These are phyloP conservation scores for Pachypanchax playfairii DNA, from an alignment of 2,113 vertebrate species.

Conservation along the genomic window DNA sequence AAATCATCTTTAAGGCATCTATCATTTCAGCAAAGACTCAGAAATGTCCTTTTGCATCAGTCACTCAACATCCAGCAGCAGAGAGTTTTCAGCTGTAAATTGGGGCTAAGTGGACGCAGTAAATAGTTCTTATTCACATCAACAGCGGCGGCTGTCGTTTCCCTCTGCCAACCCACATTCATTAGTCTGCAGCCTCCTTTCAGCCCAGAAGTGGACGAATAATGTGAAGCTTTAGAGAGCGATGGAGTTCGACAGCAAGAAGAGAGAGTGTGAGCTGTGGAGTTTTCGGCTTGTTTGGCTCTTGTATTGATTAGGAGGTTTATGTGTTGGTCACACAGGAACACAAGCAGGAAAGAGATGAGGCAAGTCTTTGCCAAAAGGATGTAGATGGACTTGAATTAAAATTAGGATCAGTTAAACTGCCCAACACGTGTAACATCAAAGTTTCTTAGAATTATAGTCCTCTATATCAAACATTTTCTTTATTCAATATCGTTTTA, in stretches of 20 bases:
- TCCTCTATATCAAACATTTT: background rate
- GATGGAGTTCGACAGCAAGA: conserved; percentile 38
- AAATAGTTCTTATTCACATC: conserved; percentile 67
- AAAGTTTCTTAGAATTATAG: background rate
- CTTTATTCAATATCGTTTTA: background rate
- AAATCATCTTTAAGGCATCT: conserved; percentile 38
- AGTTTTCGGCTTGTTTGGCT: conserved; percentile 41
- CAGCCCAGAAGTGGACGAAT: conserved; percentile 60
- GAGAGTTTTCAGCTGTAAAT: conserved; percentile 55
- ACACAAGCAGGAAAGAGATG: conserved; percentile 4
- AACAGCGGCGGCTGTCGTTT: conserved; percentile 60
- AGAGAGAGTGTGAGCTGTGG: conserved; percentile 3
- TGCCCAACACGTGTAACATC: conserved; percentile 1
- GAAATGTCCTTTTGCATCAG: conserved; percentile 41
- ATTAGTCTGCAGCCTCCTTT: conserved; percentile 58
- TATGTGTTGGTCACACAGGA: conserved; percentile 30
- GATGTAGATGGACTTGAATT: background rate
- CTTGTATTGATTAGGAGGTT: conserved; percentile 56
- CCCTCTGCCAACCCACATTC: conserved; percentile 60
- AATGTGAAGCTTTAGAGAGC: conserved; percentile 51
- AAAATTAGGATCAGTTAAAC: conserved; percentile 7
- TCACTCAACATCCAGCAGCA: conserved; percentile 44
- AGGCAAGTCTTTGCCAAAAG: background rate
- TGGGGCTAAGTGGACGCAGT: conserved; percentile 59
- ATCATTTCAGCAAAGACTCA: conserved; percentile 32